phyloP scores from a whole-genome alignment of 1,140 invertebrate genomes.

The Drosophila guanche region DNA sequence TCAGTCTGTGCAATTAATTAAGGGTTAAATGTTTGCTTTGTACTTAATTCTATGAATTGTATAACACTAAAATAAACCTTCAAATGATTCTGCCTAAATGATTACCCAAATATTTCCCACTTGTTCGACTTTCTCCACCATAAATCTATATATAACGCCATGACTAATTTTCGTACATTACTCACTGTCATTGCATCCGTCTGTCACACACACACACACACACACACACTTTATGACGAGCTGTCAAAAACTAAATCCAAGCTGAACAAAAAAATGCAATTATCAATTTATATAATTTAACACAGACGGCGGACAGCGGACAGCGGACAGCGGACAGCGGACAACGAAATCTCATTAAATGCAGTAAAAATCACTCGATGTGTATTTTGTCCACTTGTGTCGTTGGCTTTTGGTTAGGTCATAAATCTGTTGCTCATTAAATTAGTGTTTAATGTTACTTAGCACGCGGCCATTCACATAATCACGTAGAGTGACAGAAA shows the following conservation, averaged over 20 bases:
- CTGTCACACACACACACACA: neutral
- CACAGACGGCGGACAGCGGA: slow-evolving; percentile 20
- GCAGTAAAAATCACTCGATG: slow-evolving; percentile 54
- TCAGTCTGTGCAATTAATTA: too few species aligned
- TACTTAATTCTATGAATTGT: too few species aligned
- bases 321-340: slow-evolving; percentile 9
- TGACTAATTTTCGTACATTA: slow-evolving; percentile 27
- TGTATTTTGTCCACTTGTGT: slow-evolving; percentile 24
- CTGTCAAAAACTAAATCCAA: slow-evolving; percentile 47
- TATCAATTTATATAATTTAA: slow-evolving; percentile 65
- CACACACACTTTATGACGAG: slow-evolving; percentile 23
- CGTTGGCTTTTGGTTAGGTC: slow-evolving; percentile 35
- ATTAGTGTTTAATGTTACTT: slow-evolving; percentile 62
- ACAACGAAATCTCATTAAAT: slow-evolving; percentile 48
- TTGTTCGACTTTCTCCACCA: slow-evolving; percentile 9
- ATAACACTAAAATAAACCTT: too few species aligned
- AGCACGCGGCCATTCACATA: slow-evolving; percentile 65
- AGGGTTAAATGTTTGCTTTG: too few species aligned
- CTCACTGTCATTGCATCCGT: slow-evolving; percentile 46
- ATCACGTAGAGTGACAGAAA: slow-evolving; percentile 60
- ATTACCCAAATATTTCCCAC: too few species aligned
- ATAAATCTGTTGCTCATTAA: slow-evolving; percentile 67
- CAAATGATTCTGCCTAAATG: too few species aligned
- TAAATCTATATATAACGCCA: slow-evolving; percentile 10
- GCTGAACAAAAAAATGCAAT: slow-evolving; percentile 35